Evolutionary conservation across 2,113 vertebrate genomes (phyloP).

Genomic region (Hemiscyllium ocellatum): DNA sequence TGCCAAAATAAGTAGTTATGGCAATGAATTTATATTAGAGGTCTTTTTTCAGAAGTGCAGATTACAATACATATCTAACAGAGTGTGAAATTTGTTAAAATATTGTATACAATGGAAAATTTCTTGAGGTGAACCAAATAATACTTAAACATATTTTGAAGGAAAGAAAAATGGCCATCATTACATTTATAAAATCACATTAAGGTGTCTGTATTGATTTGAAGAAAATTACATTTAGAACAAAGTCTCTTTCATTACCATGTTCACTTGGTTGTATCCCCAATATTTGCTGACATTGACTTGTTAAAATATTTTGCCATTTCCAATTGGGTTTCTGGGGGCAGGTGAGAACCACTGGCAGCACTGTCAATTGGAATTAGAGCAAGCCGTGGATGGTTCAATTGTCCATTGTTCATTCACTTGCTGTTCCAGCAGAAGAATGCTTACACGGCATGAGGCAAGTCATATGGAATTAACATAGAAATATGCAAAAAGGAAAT

Average conservation of each 20-base stretch:
- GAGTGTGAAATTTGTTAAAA: too few species aligned
- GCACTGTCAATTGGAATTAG: background rate
- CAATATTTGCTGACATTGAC: background rate
- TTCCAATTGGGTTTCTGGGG: background rate
- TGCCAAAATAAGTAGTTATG: background rate
- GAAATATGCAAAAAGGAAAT: background rate
- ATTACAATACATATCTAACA: background rate
- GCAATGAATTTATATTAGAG: background rate
- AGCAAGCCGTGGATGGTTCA: background rate
- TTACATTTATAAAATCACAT: background rate
- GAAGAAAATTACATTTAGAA: background rate
- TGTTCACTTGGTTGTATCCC: background rate
- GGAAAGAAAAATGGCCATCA: background rate
- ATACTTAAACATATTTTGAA: background rate
- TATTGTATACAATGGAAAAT: background rate
- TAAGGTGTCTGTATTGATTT: background rate
- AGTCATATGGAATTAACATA: background rate
- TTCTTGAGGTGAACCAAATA: background rate
- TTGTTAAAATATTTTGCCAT: background rate
- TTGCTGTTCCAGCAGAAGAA: background rate
- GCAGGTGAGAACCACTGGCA: background rate
- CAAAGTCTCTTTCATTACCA: background rate
- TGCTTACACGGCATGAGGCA: background rate
- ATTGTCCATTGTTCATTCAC: background rate
- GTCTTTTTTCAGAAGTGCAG: background rate